Conservation (phyloP, 2,888 invertebrate genomes). For the Ceratothoa steindachneri region DNA sequence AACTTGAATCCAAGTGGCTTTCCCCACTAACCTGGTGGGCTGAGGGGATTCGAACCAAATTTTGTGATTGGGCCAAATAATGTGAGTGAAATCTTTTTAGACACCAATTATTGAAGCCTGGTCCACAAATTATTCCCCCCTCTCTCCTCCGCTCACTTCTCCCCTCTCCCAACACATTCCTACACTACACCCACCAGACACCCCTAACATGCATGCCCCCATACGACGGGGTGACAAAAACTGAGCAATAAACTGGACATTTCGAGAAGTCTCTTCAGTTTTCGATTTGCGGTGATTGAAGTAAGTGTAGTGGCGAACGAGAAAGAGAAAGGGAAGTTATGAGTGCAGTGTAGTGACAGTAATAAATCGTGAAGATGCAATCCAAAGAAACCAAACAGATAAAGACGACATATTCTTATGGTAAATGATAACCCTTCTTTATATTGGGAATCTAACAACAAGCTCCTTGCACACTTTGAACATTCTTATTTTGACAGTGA, state of each 20-base stretch:
- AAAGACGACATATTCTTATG: neutral
- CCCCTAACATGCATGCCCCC: too few species aligned
- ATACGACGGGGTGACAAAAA: too few species aligned
- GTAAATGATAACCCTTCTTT: neutral
- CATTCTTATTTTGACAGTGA: too few species aligned
- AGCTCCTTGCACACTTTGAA: too few species aligned
- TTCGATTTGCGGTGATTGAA: neutral
- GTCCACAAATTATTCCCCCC: neutral
- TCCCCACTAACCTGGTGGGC: too few species aligned
- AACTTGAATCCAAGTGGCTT: too few species aligned
- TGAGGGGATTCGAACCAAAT: neutral
- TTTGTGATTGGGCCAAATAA: neutral
- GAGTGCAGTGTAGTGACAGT: neutral
- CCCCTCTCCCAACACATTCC: neutral
- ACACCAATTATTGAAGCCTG: too few species aligned
- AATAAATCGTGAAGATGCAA: neutral
- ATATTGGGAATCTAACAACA: too few species aligned
- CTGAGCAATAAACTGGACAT: neutral
- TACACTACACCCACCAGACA: too few species aligned
- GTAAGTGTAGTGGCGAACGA: neutral
- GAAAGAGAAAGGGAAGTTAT: slow-evolving; percentile 11
- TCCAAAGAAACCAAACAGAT: neutral
- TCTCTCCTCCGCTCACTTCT: neutral
- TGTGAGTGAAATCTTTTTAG: neutral
- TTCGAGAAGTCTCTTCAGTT: neutral